phyloP scores from a whole-genome alignment of 2,113 vertebrate species.

The Haemorhous mexicanus region DNA sequence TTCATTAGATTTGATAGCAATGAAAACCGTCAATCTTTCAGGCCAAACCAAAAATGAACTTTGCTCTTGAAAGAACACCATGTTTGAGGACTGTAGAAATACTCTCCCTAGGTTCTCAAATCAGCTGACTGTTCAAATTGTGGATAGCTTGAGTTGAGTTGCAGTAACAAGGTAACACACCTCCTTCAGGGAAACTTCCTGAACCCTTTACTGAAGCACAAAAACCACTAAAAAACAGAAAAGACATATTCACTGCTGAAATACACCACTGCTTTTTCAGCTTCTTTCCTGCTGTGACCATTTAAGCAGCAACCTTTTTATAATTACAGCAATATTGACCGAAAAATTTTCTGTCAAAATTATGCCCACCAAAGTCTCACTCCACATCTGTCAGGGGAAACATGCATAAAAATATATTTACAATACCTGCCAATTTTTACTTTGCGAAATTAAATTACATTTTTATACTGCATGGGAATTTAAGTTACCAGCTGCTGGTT shows the following conservation, averaged over 20 bases:
- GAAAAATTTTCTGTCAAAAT: neutral
- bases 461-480: neutral
- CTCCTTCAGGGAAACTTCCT: neutral
- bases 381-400: neutral
- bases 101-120: neutral
- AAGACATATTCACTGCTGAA: fast-evolving
- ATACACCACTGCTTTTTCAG: neutral
- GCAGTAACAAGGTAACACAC: neutral
- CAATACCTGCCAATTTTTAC: neutral
- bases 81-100: neutral
- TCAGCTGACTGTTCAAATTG: neutral
- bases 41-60: neutral
- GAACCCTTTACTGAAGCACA: neutral
- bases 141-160: neutral
- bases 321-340: neutral
- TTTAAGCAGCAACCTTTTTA: neutral
- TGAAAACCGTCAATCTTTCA: neutral
- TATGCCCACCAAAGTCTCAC: neutral
- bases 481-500: neutral
- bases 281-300: neutral
- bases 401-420: neutral
- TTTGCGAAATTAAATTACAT: neutral
- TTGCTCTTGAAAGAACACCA: neutral
- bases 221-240: neutral
- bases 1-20: neutral